These are phyloP conservation scores for Hydrophis major DNA, from an alignment of 2,797 vertebrate genomes.

Conservation along the genomic window DNA sequence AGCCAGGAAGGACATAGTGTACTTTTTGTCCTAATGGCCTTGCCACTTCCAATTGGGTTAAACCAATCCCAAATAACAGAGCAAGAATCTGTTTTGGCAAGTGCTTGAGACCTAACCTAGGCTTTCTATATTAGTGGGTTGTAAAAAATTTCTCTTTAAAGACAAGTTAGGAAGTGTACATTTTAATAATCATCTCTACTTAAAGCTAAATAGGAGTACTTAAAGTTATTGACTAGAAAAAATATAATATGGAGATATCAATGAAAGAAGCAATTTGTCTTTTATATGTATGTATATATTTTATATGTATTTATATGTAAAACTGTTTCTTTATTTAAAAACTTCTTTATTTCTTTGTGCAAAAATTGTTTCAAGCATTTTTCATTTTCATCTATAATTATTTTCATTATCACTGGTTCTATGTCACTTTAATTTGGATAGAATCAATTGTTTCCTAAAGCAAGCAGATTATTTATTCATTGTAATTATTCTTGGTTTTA, in stretches of 20 bases:
- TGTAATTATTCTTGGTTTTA: background rate
- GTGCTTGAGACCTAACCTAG: background rate
- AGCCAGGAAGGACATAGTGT: background rate
- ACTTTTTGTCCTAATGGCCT: background rate
- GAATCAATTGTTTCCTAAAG: background rate
- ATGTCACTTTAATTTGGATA: background rate
- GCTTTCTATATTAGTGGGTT: background rate
- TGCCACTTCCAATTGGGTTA: background rate
- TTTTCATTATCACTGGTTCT: background rate
- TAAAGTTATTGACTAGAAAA: background rate
- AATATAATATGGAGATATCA: background rate
- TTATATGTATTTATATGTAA: background rate
- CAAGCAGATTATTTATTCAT: background rate
- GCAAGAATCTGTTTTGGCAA: background rate
- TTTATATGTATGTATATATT: too few relatives aligned
- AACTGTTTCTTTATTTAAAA: background rate
- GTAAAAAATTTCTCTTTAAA: background rate
- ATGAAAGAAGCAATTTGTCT: background rate
- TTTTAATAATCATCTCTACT: background rate
- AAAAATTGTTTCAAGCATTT: background rate
- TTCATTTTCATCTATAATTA: constrained; percentile 20
- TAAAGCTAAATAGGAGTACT: background rate
- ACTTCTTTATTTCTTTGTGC: background rate
- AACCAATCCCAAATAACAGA: background rate
- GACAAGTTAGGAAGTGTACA: background rate